phyloP scores from a whole-genome alignment of 1,140 invertebrate genomes.

The Penaeus japonicus region DNA sequence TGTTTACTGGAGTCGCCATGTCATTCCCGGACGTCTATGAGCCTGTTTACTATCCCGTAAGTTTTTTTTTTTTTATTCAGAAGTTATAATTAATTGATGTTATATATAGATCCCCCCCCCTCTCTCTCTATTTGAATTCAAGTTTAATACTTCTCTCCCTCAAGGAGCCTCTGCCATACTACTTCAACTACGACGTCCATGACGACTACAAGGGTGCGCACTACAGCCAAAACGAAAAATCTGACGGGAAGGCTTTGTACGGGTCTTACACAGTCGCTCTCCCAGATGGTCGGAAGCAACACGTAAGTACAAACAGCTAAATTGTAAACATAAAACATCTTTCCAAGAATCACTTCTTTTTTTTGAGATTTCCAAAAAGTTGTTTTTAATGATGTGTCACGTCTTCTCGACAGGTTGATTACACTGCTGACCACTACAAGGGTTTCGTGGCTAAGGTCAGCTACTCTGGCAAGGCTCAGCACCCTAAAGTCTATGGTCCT shows the following conservation, averaged over 20 bases:
- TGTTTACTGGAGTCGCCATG: no score
- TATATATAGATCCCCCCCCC: no score
- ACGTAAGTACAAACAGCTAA: neutral
- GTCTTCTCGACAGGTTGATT: neutral
- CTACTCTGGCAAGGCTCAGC: neutral
- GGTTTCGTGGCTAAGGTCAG: neutral
- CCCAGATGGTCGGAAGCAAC: neutral
- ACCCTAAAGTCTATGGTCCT: neutral
- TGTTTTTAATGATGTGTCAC: no score
- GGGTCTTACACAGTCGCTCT: neutral
- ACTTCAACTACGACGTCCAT: slow-evolving; percentile 85
- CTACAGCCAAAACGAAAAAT: slow-evolving; percentile 82
- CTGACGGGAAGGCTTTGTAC: slow-evolving; percentile 75
- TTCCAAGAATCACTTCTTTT: no score
- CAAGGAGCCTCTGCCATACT: slow-evolving; percentile 72
- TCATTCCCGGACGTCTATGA: no score
- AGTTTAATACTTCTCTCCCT: neutral
- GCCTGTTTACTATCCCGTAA: no score
- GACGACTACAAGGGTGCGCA: slow-evolving; percentile 81
- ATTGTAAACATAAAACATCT: no score
- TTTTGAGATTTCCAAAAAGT: no score
- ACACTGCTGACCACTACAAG: neutral
- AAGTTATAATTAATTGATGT: no score
- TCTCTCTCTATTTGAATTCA: no score
- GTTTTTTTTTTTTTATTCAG: no score